Conservation (phyloP, 2,888 invertebrate genomes). For the Mythimna lalbum region DNA sequence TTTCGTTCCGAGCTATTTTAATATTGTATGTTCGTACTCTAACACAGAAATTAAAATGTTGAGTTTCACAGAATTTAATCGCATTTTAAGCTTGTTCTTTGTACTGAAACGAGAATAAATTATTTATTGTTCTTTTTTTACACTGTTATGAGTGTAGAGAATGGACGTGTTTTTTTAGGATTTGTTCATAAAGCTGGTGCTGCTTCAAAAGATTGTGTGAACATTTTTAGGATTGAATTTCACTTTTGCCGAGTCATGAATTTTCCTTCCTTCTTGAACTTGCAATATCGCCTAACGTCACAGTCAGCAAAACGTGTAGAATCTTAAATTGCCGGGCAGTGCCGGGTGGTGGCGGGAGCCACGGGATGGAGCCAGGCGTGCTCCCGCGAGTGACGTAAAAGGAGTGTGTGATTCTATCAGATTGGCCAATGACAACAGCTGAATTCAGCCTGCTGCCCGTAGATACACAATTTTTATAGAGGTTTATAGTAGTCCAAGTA, state of each 20-base stretch:
- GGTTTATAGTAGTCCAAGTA: neutral
- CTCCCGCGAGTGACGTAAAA: constrained; percentile 22
- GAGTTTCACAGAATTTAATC: constrained; percentile 33
- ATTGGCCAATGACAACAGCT: neutral
- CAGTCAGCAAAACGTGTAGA: constrained; percentile 57
- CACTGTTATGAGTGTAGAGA: neutral
- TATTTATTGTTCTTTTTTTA: constrained; percentile 21
- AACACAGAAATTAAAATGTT: constrained; percentile 43
- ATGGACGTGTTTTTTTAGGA: constrained; percentile 1
- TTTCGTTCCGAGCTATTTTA: constrained; percentile 41
- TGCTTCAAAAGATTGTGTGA: constrained; percentile 19
- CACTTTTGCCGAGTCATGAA: constrained; percentile 32
- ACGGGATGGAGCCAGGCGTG: constrained; percentile 9
- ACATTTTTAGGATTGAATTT: constrained; percentile 33
- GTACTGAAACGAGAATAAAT: constrained; percentile 20
- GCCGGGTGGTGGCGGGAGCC: neutral
- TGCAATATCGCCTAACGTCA: constrained; percentile 39
- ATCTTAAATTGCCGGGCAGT: constrained; percentile 49
- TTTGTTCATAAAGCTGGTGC: neutral
- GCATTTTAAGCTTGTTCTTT: constrained; percentile 39
- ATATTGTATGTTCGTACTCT: constrained; percentile 30
- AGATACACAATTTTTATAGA: neutral
- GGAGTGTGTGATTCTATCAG: constrained; percentile 31
- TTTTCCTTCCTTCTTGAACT: constrained; percentile 48
- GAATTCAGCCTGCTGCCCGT: neutral